Evolutionary conservation across 1,140 invertebrate genomes (phyloP).

Genomic region (Aphidius gifuensis): DNA sequence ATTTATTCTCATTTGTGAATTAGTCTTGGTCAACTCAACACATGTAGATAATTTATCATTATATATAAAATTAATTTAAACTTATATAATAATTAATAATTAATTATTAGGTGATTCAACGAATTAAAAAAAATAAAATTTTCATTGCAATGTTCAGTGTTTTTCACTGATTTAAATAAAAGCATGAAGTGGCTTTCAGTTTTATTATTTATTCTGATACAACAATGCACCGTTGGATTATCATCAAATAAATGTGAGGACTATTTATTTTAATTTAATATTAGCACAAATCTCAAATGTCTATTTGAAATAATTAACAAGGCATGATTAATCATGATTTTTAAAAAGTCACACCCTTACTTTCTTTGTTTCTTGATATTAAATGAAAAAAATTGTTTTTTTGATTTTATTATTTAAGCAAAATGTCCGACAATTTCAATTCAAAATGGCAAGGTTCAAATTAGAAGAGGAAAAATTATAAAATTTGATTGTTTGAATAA

Average conservation of each 20-base stretch:
- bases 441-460: constrained; percentile 43
- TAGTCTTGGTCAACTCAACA: no score
- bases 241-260: constrained; percentile 22
- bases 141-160: no score
- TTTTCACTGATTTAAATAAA: no score
- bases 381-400: neutral
- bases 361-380: no score
- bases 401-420: constrained; percentile 18
- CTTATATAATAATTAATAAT: no score
- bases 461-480: constrained; percentile 50
- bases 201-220: constrained; percentile 2
- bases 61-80: no score
- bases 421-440: constrained; percentile 39
- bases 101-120: no score
- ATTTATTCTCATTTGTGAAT: neutral
- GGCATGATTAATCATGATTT: neutral
- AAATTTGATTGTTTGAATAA: constrained; percentile 58
- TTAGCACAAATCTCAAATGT: no score
- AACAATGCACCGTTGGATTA: constrained; percentile 11
- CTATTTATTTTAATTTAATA: no score
- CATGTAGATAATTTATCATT: no score
- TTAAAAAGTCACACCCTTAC: neutral
- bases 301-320: no score
- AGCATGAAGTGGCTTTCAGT: constrained; percentile 10
- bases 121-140: no score